Evolutionary conservation across 2,113 vertebrate species (phyloP).

Genomic region (Pardalotus punctatus): DNA sequence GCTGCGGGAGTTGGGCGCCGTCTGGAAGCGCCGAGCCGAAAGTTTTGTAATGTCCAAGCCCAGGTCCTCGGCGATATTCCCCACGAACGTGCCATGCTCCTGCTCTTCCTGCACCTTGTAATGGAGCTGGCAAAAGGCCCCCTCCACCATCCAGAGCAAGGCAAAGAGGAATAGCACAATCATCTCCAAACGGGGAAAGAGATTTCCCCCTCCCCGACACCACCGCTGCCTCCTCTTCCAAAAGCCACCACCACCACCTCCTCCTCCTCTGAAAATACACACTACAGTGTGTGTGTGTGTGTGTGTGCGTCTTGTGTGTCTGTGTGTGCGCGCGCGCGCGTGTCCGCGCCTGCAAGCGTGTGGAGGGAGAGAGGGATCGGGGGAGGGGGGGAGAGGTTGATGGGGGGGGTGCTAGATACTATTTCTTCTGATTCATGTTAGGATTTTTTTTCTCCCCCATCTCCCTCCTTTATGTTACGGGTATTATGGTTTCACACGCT

Average conservation of each 20-base stretch:
- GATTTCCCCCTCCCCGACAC: slow-evolving; percentile 65
- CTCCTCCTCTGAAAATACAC: slow-evolving; percentile 37
- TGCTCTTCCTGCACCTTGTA: slow-evolving; percentile 97
- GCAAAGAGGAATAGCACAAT: slow-evolving; percentile 84
- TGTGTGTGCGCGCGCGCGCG: neutral
- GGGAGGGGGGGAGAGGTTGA: neutral
- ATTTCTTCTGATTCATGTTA: slow-evolving; percentile 70
- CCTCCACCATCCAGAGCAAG: slow-evolving; percentile 84
- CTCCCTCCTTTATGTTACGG: slow-evolving; percentile 51
- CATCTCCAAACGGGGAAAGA: slow-evolving; percentile 86
- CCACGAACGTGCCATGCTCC: slow-evolving; percentile 95
- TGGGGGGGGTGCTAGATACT: slow-evolving; percentile 13
- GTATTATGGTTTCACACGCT: slow-evolving; percentile 57
- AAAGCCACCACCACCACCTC: slow-evolving; percentile 17
- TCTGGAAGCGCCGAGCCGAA: slow-evolving; percentile 92
- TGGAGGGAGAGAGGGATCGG: neutral
- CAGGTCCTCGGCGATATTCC: slow-evolving; percentile 97
- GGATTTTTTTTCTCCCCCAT: slow-evolving; percentile 43
- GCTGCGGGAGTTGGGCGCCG: slow-evolving; percentile 89
- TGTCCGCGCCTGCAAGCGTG: slow-evolving; percentile 23
- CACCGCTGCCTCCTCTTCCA: slow-evolving; percentile 53
- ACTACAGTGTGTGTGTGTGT: neutral
- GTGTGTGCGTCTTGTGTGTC: neutral
- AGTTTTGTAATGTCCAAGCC: slow-evolving; percentile 98
- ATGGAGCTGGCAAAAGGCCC: slow-evolving; percentile 88